Evolutionary conservation across 2,113 vertebrate genomes (phyloP), one percentile per base, ranked within the genome.

Genomic region (mouse (Mus musculus)): DNA sequence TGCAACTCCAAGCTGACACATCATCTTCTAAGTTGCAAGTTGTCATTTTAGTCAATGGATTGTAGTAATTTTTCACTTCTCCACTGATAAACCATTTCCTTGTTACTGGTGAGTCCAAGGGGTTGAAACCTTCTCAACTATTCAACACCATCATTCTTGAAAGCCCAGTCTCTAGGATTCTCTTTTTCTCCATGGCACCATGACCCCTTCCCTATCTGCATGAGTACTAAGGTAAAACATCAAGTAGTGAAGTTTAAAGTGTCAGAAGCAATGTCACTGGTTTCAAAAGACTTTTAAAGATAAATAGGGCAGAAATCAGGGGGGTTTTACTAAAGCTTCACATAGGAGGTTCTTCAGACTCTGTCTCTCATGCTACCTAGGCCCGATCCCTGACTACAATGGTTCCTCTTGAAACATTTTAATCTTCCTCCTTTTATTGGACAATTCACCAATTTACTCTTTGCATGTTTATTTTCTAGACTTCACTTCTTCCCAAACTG

Each of bases 401-500:
- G 16, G 56, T 61, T 82, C 67, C 20, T 69, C 54, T 94, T 46
- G 12, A 73, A 90, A 61, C 1, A 76, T 72, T 95, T 93, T 75
- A 88, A 80, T 46, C 30, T 96, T 36, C 90, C 28, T 91, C 13
- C 63, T 46, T 80, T 89, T 84, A 19, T 71, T 87, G 52, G 22
- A 16, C 63, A 17, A 77, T 93, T 94, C 6, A 26, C 12, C 26
- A 90, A 33, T 71, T 88, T 90, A 69, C 3, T 84, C 26, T 30
- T 36, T 88, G 49, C 17, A 28, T 56, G 52, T 93, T 93, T 93
- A 82, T 71, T 96, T 96, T 86, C 49, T 89, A 90, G 86, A 92
- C 13, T 89, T 76, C 13, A 36, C 10, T 82, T 94, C 33, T 89
- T 88, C 39, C 13, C 75, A 87, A 14, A 16, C 22, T 84, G 39